Percentiles rank a stretch among this genome's conserved stretches.
Evolutionary conservation across 1,140 invertebrate species (phyloP).

Genomic region (Drosophila rufa): DNA sequence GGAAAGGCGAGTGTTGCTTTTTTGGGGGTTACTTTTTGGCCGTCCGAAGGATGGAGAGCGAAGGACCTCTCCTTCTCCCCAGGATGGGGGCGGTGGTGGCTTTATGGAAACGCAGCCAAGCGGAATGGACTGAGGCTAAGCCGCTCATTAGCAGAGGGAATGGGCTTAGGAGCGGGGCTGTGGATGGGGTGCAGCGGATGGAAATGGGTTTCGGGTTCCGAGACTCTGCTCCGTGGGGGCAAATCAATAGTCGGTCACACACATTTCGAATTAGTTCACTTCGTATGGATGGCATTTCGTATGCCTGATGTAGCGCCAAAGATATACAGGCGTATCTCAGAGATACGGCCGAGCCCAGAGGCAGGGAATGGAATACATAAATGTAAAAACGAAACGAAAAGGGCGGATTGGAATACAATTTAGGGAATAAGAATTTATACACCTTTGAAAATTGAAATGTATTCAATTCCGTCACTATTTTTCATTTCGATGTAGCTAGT

Average conservation of each 20-base stretch:
- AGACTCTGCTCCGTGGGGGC: conserved; percentile 19
- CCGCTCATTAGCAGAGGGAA: conserved; percentile 62
- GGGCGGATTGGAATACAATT: neutral
- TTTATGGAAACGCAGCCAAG: conserved; percentile 65
- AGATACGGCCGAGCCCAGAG: conserved; percentile 5
- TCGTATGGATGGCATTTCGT: conserved; percentile 42
- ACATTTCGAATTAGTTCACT: conserved; percentile 56
- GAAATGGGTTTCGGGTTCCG: conserved; percentile 40
- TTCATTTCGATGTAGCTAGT: neutral
- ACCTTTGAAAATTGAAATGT: neutral
- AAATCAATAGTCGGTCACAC: conserved; percentile 50
- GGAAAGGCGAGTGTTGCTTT: conserved; percentile 16
- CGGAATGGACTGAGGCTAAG: conserved; percentile 62
- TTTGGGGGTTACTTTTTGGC: conserved; percentile 58
- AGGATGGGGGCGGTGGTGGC: conserved; percentile 13
- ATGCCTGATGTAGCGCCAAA: conserved; percentile 30
- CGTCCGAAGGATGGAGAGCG: neutral
- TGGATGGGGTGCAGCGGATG: neutral
- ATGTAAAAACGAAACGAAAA: neutral
- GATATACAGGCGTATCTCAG: conserved; percentile 13
- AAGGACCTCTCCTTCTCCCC: neutral
- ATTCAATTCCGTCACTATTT: conserved; percentile 7
- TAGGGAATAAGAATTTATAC: neutral
- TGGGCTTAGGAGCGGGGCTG: neutral
- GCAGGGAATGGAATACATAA: conserved; percentile 24